phyloP scores from a whole-genome alignment of 92 coral and sea anemone species.

The Phenganax marumi region DNA sequence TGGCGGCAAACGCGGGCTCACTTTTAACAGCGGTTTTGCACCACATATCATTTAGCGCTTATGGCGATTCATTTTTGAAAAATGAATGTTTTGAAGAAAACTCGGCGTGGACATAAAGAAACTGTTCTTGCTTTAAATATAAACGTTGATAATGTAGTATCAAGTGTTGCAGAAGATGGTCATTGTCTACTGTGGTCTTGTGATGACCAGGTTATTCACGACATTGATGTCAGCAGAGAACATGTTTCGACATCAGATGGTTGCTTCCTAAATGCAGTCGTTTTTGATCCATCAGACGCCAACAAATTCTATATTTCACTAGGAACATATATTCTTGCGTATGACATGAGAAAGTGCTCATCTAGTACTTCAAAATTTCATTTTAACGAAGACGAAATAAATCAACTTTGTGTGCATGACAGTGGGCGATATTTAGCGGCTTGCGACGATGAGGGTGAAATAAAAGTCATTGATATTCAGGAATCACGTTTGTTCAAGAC shows the following conservation, averaged over 20 bases:
- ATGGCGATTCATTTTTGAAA: background rate
- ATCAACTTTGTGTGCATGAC: slow-evolving; percentile 70
- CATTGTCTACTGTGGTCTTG: slow-evolving; percentile 72
- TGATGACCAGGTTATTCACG: slow-evolving; percentile 56
- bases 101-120: slow-evolving; percentile 74
- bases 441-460: slow-evolving; percentile 83
- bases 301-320: slow-evolving; percentile 73
- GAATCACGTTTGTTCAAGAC: slow-evolving; percentile 71
- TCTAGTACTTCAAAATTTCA: slow-evolving; percentile 63
- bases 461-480: slow-evolving; percentile 72
- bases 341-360: slow-evolving; percentile 67
- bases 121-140: slow-evolving; percentile 75
- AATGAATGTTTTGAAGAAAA: slow-evolving; percentile 55
- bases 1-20: slow-evolving; percentile 16
- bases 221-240: slow-evolving; percentile 7
- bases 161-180: slow-evolving; percentile 88
- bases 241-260: slow-evolving; percentile 2
- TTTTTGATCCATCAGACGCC: slow-evolving; percentile 41
- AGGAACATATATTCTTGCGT: slow-evolving; percentile 67
- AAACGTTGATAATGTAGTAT: slow-evolving; percentile 70
- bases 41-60: background rate
- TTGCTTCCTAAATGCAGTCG: slow-evolving; percentile 23
- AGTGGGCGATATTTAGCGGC: slow-evolving; percentile 76
- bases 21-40: background rate
- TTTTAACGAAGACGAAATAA: slow-evolving; percentile 81